Evolutionary conservation across 2,113 vertebrate genomes (phyloP).

Genomic region (Bucco capensis): DNA sequence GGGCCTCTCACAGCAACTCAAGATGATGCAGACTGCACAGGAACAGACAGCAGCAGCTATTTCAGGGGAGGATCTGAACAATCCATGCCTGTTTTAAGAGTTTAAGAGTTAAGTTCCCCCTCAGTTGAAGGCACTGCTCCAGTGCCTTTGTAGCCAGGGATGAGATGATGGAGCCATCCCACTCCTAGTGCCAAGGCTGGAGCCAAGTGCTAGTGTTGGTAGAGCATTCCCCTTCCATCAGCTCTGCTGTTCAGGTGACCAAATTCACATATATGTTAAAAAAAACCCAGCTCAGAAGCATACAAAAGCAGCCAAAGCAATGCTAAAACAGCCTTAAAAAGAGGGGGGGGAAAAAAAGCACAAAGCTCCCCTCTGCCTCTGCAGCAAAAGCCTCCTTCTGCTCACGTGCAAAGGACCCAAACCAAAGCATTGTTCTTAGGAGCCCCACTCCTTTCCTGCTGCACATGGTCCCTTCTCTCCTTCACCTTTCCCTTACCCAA

Average conservation of each 20-base stretch:
- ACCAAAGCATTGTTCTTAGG: neutral
- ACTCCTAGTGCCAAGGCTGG: neutral
- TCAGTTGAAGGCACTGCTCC: neutral
- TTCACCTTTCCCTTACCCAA: neutral
- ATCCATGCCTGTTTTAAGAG: neutral
- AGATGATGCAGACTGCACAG: neutral
- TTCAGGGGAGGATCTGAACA: neutral
- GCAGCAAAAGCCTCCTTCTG: neutral
- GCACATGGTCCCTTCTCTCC: neutral
- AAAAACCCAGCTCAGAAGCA: neutral
- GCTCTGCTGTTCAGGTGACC: neutral
- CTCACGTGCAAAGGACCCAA: neutral
- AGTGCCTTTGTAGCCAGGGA: neutral
- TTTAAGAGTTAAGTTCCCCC: neutral
- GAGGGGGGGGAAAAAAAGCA: neutral
- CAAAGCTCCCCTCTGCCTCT: neutral
- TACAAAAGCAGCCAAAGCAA: neutral
- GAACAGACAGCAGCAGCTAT: neutral
- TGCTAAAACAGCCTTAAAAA: neutral
- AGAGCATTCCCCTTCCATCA: neutral
- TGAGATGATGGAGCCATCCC: accelerated
- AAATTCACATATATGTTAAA: neutral
- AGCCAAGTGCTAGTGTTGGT: neutral
- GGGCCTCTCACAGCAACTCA: neutral
- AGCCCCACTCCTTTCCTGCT: neutral